A percentile compares a stretch with the other conserved stretches of the same genome.
These are phyloP conservation scores for Diarsia brunnea DNA, from an alignment of 2,888 invertebrate genomes.

Conservation along the genomic window DNA sequence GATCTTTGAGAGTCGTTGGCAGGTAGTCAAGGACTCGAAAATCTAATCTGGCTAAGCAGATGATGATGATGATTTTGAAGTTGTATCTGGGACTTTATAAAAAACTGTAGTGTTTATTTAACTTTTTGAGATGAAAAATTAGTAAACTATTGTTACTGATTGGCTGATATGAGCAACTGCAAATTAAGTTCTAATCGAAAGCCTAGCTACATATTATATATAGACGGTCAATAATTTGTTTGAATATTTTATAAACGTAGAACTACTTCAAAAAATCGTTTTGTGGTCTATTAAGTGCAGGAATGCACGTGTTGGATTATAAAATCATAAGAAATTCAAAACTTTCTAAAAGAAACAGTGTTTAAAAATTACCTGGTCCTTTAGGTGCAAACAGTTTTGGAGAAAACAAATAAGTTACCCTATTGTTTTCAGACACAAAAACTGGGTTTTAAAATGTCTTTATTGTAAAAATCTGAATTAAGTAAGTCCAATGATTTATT, in stretches of 20 bases:
- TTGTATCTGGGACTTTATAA: neutral
- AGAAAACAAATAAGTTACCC: constrained; percentile 22
- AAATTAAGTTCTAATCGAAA: neutral
- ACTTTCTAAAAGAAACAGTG: constrained; percentile 17
- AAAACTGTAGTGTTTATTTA: neutral
- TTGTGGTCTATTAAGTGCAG: neutral
- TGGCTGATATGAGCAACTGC: neutral
- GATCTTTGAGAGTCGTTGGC: too few species aligned
- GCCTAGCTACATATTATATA: fast-evolving
- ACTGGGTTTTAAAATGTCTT: neutral
- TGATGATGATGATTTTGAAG: too few species aligned
- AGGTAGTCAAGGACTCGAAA: too few species aligned
- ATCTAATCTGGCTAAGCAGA: too few species aligned
- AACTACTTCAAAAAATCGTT: neutral
- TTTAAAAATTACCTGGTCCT: neutral
- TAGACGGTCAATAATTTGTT: too few species aligned
- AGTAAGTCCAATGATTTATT: neutral
- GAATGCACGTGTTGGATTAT: constrained; percentile 2
- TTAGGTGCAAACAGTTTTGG: neutral
- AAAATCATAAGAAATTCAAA: constrained; percentile 3
- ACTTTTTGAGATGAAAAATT: neutral
- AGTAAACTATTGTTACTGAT: neutral
- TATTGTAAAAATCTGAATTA: too few species aligned
- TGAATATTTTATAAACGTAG: neutral
- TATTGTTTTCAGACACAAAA: neutral